phyloP scores from a whole-genome alignment of 2,888 invertebrate species.

The Pedicia rivosa region DNA sequence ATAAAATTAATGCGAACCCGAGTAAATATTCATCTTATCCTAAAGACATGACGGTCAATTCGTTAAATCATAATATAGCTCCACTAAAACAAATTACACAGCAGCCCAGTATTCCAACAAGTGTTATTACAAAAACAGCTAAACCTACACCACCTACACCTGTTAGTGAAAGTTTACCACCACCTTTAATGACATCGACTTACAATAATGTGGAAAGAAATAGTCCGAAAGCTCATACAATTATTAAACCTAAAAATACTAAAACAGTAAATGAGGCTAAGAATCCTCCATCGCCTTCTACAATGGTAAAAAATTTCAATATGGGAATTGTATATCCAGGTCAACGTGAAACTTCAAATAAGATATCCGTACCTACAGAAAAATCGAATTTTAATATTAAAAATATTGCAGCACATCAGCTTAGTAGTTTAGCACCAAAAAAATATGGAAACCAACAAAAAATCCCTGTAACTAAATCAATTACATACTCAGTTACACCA shows the following conservation, averaged over 20 bases:
- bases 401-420: too few relatives aligned
- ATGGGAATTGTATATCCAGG: slow-evolving; percentile 10
- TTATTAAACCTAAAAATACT: slow-evolving; percentile 3
- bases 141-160: not conserved
- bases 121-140: slow-evolving; percentile 9
- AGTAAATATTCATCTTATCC: too few relatives aligned
- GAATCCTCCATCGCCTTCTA: not conserved
- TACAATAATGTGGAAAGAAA: not conserved
- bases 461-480: too few relatives aligned
- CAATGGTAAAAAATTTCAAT: slow-evolving; percentile 5
- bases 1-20: too few relatives aligned
- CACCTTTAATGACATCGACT: not conserved
- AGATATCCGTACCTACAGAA: too few relatives aligned
- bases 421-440: too few relatives aligned
- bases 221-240: slow-evolving; percentile 3
- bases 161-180: not conserved
- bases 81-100: not conserved
- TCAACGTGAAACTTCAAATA: not conserved
- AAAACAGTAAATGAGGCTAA: not conserved
- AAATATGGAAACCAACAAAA: too few relatives aligned
- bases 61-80: too few relatives aligned
- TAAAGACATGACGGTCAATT: too few relatives aligned
- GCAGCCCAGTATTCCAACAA: slow-evolving; percentile 10
- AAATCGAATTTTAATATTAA: too few relatives aligned
- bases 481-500: not conserved